A percentile compares a stretch with the other conserved stretches of the same genome.
Conservation (phyloP, 2,888 invertebrate species). For the Cyclophora punctaria region DNA sequence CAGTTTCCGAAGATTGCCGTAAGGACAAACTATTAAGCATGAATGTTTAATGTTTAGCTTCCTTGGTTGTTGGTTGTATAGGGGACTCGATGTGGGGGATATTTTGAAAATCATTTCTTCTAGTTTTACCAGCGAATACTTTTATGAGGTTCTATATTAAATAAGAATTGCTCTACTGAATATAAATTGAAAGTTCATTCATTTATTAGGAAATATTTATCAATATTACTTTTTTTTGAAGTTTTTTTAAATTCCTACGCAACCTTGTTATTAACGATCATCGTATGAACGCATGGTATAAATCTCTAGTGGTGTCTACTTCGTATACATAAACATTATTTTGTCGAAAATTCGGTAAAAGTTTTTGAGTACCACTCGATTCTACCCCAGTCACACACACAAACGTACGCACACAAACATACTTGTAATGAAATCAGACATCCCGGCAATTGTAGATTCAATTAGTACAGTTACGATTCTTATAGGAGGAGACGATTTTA, state of each 20-base stretch:
- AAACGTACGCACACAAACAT: conserved; percentile 46
- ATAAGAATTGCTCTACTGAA: too few relatives aligned
- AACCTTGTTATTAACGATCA: background rate
- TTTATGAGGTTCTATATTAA: too few relatives aligned
- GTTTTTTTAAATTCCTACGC: background rate
- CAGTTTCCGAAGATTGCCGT: too few relatives aligned
- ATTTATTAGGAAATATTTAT: too few relatives aligned
- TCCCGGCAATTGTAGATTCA: conserved; percentile 73
- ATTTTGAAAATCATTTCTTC: too few relatives aligned
- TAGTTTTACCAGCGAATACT: too few relatives aligned
- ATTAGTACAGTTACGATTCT: conserved; percentile 74
- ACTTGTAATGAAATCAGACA: conserved; percentile 67
- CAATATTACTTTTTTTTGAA: too few relatives aligned
- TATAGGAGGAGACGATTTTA: conserved; percentile 73
- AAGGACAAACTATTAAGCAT: conserved; percentile 73
- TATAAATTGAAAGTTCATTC: too few relatives aligned
- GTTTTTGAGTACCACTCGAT: conserved; percentile 31
- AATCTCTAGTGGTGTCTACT: conserved; percentile 19
- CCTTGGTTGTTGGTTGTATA: background rate
- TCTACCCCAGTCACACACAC: conserved; percentile 36
- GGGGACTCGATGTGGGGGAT: too few relatives aligned
- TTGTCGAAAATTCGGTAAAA: conserved; percentile 28
- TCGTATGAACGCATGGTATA: conserved; percentile 10
- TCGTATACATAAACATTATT: conserved; percentile 25
- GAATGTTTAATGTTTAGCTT: conserved; percentile 70